These are phyloP conservation scores for Lepisosteus osseus DNA, from an alignment of 2,113 vertebrate genomes.

Conservation along the genomic window DNA sequence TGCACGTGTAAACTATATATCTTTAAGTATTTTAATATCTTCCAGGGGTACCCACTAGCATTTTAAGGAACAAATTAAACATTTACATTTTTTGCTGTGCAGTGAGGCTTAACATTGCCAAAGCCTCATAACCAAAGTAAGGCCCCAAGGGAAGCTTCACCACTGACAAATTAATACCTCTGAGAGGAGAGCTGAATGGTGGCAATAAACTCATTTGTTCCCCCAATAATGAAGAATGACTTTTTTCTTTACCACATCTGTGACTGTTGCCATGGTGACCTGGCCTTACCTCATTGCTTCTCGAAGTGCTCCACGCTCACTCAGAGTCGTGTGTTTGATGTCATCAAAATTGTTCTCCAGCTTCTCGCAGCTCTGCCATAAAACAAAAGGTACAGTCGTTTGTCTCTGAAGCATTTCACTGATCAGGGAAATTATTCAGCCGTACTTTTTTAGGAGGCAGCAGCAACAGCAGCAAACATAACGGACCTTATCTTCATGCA, in stretches of 20 bases:
- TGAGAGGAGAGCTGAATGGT: conserved; percentile 80
- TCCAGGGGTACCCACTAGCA: conserved; percentile 72
- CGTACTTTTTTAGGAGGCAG: conserved; percentile 19
- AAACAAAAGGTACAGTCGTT: conserved; percentile 40
- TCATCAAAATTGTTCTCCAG: conserved; percentile 97
- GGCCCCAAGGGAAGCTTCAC: conserved; percentile 77
- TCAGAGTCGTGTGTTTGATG: conserved; percentile 90
- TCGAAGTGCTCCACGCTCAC: conserved; percentile 85
- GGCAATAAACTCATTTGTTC: conserved; percentile 91
- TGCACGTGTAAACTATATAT: conserved; percentile 7
- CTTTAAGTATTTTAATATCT: conserved; percentile 13
- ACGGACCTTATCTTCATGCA: conserved; percentile 43
- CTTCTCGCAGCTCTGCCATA: conserved; percentile 74
- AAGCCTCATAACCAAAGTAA: conserved; percentile 75
- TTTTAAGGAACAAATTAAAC: conserved; percentile 80
- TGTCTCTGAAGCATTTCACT: conserved; percentile 36
- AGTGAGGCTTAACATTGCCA: conserved; percentile 78
- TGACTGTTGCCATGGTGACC: conserved; percentile 88
- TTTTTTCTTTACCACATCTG: conserved; percentile 81
- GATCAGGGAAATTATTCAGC: conserved; percentile 35
- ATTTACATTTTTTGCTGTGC: conserved; percentile 80
- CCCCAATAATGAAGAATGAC: conserved; percentile 91
- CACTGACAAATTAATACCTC: conserved; percentile 87
- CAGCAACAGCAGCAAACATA: conserved; percentile 35
- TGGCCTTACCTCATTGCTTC: conserved; percentile 89